phyloP scores from a whole-genome alignment of 2,797 vertebrate species.

The Lindbergichthys nudifrons region DNA sequence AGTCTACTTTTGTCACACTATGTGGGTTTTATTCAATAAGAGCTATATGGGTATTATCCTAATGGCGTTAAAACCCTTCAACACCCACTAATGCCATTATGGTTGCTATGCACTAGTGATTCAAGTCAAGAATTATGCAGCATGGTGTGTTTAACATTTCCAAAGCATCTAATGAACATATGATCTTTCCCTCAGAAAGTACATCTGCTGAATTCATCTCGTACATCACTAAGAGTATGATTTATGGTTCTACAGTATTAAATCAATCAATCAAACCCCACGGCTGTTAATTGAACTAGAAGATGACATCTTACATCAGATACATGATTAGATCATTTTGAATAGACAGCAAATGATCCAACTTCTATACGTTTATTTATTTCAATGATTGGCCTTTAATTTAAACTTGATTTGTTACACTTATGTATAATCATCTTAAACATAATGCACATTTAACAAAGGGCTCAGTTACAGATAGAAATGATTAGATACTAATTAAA shows the following conservation, averaged over 20 bases:
- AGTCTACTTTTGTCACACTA: neutral
- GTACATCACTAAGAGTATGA: neutral
- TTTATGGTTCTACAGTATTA: neutral
- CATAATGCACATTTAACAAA: no score
- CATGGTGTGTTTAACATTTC: slow-evolving; percentile 1
- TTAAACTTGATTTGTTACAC: neutral
- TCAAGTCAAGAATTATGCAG: slow-evolving; percentile 5
- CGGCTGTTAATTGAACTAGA: neutral
- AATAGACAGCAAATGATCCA: neutral
- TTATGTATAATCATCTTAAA: no score
- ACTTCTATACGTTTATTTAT: neutral
- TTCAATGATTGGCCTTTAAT: neutral
- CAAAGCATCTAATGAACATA: slow-evolving; percentile 2
- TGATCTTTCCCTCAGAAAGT: slow-evolving; percentile 1
- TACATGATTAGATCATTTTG: neutral
- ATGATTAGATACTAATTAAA: no score
- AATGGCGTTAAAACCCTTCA: slow-evolving; percentile 30
- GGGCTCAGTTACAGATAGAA: neutral
- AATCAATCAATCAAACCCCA: neutral
- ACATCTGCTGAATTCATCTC: neutral
- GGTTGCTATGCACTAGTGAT: neutral
- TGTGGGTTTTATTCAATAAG: slow-evolving; percentile 16
- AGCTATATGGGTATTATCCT: slow-evolving; percentile 24
- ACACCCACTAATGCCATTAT: slow-evolving; percentile 33
- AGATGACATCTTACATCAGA: neutral